Conservation (phyloP, 2,797 vertebrate species). For the Gadopsis bispinosus region DNA sequence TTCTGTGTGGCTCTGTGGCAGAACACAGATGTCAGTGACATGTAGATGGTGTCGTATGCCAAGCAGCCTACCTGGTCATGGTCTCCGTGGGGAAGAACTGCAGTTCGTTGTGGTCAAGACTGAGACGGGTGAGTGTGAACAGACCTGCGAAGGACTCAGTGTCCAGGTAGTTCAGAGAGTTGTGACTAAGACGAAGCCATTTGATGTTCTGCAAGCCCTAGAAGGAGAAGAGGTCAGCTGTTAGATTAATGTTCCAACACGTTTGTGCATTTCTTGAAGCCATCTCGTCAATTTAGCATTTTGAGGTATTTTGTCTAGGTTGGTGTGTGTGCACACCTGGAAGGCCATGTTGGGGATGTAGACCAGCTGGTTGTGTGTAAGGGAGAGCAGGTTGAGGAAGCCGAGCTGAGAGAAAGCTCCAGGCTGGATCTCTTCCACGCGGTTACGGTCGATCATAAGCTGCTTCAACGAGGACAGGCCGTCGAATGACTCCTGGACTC, state of each 20-base stretch:
- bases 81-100: slow-evolving; percentile 91
- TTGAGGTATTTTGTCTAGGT: background rate
- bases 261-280: background rate
- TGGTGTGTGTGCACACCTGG: slow-evolving; percentile 77
- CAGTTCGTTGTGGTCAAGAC: slow-evolving; percentile 93
- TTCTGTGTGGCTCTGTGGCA: background rate
- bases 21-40: background rate
- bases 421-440: slow-evolving; percentile 91
- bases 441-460: slow-evolving; percentile 89
- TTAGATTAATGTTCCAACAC: background rate
- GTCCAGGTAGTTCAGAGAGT: slow-evolving; percentile 91
- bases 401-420: slow-evolving; percentile 92
- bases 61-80: slow-evolving; percentile 84
- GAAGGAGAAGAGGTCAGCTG: background rate
- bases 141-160: slow-evolving; percentile 90
- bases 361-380: slow-evolving; percentile 91
- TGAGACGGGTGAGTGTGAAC: slow-evolving; percentile 89
- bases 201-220: slow-evolving; percentile 90
- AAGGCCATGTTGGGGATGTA: slow-evolving; percentile 95
- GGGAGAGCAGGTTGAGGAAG: slow-evolving; percentile 89
- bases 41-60: background rate
- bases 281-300: background rate
- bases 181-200: slow-evolving; percentile 92
- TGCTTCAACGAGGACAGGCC: slow-evolving; percentile 91
- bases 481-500: slow-evolving; percentile 90